Evolutionary conservation across 2,797 vertebrate species (phyloP), one percentile per base, ranked within the genome.

Genomic region (Sebastes trivittatus): DNA sequence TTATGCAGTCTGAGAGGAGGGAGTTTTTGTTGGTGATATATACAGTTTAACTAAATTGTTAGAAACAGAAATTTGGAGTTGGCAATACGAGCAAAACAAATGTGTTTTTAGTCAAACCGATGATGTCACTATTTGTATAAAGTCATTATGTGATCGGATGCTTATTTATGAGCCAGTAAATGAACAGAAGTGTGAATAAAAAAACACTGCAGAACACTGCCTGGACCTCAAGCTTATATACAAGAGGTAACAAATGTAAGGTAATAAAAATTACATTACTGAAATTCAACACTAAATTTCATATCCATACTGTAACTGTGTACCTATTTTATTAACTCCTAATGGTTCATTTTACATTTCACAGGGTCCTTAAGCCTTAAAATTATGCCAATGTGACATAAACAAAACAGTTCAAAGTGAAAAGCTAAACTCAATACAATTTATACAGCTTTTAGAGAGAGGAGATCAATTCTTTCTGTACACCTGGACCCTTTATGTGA

Each of bases 371-470:
- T 65, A 60, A 84, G 75, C 54, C 78, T 82, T 56, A 60, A 69
- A 75, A 73, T 79, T 1, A 83, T 69, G 78, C 64, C 27, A 80
- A 25, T 72, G 52, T 77, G 66, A 76, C 82, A 67, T 59, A 27
- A 87, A 81, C 32, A 70, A 86, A 83, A 82, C 46, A 75, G 77
- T 55, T 77, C 65, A 88, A 89, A 87, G 83, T 81, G 79, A 92
- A 89, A 84, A 83, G 77, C 84, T 88, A 81, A 91, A 85, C 77
- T 92, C 70, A 83, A 56, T 91, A 93, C 86, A 87, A 84, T 92
- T 90, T 91, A 69, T 92, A 94, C 89, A 93, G 74, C 87, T 86
- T 90, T 84, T 70, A 77, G 76, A 91, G 83, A 78, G 79, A 86
- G 77, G 70, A 86, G 72, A 79, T 7, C 18, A 49, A 72, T 63